Evolutionary conservation across 2,113 vertebrate species (phyloP).

Genomic region (Peromyscus leucopus): DNA sequence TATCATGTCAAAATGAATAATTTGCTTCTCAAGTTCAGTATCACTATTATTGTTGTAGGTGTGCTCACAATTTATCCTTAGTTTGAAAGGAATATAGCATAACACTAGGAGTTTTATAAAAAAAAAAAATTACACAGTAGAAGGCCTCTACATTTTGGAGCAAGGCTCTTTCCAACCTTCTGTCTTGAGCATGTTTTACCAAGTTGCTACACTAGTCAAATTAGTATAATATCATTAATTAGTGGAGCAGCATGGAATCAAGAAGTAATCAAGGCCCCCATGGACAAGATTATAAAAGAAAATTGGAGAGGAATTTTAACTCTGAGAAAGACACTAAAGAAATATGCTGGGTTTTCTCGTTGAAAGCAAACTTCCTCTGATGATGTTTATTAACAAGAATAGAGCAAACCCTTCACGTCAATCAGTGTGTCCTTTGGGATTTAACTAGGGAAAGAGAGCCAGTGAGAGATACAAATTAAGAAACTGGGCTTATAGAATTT

Average conservation of each 20-base stretch:
- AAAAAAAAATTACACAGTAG: neutral
- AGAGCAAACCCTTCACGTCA: slow-evolving; percentile 12
- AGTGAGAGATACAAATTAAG: neutral
- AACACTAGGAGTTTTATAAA: neutral
- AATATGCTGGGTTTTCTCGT: neutral
- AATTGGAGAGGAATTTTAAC: slow-evolving; percentile 58
- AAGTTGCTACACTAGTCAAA: slow-evolving; percentile 33
- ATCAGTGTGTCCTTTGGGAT: neutral
- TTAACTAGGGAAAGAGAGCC: neutral
- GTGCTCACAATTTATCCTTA: neutral
- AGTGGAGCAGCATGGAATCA: slow-evolving; percentile 22
- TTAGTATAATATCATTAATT: slow-evolving; percentile 56
- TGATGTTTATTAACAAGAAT: slow-evolving; percentile 39
- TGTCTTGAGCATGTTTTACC: slow-evolving; percentile 44
- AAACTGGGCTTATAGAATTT: neutral
- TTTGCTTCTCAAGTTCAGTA: neutral
- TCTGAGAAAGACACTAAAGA: slow-evolving; percentile 24
- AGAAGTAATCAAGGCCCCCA: slow-evolving; percentile 27
- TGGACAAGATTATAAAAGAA: slow-evolving; percentile 43
- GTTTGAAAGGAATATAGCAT: neutral
- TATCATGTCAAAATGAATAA: neutral
- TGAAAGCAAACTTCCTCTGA: slow-evolving; percentile 43
- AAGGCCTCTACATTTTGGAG: neutral
- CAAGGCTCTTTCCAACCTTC: neutral
- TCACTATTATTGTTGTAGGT: neutral